A percentile compares a stretch with the other conserved stretches of the same genome.
phyloP scores from a whole-genome alignment of 1,140 invertebrate genomes.

The Arctopsyche grandis region DNA sequence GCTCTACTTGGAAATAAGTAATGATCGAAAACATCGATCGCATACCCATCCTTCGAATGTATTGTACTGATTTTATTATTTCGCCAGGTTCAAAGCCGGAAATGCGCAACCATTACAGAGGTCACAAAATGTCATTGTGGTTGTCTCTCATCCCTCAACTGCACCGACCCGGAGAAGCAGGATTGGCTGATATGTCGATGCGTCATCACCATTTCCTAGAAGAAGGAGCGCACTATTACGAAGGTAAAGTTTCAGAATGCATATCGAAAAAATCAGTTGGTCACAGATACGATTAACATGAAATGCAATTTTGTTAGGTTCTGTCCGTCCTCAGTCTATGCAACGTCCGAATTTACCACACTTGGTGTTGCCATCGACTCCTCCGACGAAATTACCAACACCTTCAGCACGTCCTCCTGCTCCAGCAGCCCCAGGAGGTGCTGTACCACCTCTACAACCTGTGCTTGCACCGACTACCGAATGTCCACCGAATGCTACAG shows the following conservation, averaged over 20 bases:
- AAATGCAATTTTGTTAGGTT: slow-evolving; percentile 64
- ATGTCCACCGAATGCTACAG: slow-evolving; percentile 74
- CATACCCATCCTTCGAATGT: neutral
- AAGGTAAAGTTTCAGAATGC: slow-evolving; percentile 64
- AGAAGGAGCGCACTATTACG: slow-evolving; percentile 75
- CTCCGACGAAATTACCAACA: slow-evolving; percentile 57
- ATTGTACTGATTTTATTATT: slow-evolving; percentile 20
- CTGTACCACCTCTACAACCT: slow-evolving; percentile 52
- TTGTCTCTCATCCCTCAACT: slow-evolving; percentile 88
- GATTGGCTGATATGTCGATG: slow-evolving; percentile 76
- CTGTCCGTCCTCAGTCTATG: slow-evolving; percentile 75
- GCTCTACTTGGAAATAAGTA: slow-evolving; percentile 84
- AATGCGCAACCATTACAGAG: slow-evolving; percentile 85
- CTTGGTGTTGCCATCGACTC: slow-evolving; percentile 62
- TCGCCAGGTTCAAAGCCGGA: slow-evolving; percentile 72
- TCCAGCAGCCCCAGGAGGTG: slow-evolving; percentile 57
- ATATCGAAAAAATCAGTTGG: neutral
- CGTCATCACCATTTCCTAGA: slow-evolving; percentile 81
- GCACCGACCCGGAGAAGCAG: slow-evolving; percentile 75
- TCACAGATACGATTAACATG: neutral
- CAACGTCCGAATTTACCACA: slow-evolving; percentile 69
- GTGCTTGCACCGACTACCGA: slow-evolving; percentile 68
- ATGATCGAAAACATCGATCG: slow-evolving; percentile 56
- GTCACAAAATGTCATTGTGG: slow-evolving; percentile 94
- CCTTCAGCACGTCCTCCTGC: slow-evolving; percentile 55